A percentile compares a stretch with the other conserved stretches of the same genome.
These are phyloP conservation scores for Nomada ferruginata DNA, from an alignment of 2,888 invertebrate species.

Conservation along the genomic window DNA sequence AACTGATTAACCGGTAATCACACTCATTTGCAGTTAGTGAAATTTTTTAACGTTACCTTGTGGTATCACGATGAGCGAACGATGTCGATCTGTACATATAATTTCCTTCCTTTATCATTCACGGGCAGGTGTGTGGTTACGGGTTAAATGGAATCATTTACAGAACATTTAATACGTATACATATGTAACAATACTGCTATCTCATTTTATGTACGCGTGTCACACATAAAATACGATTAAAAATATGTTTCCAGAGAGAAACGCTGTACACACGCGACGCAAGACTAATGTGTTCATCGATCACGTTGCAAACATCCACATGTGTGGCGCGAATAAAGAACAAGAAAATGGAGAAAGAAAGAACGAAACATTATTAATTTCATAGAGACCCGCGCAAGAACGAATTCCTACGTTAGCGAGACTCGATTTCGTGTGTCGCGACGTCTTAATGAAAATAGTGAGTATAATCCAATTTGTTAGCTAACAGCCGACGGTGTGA, in stretches of 20 bases:
- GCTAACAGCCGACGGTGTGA: conserved; percentile 67
- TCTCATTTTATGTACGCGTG: conserved; percentile 28
- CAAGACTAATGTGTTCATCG: conserved; percentile 58
- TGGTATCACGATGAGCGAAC: not conserved
- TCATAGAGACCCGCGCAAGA: conserved; percentile 53
- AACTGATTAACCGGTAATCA: conserved; percentile 7
- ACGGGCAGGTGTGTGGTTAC: conserved; percentile 2
- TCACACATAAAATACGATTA: not conserved
- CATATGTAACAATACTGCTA: conserved; percentile 23
- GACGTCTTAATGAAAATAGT: conserved; percentile 58
- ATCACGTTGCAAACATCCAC: conserved; percentile 32
- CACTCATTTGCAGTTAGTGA: not conserved
- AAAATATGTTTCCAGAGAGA: not conserved
- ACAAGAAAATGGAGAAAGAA: not conserved
- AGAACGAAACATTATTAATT: conserved; percentile 13
- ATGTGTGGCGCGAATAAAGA: conserved; percentile 22
- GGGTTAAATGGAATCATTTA: conserved; percentile 19
- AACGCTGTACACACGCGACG: conserved; percentile 23
- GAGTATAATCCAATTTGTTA: conserved; percentile 71
- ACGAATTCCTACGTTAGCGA: conserved; percentile 55
- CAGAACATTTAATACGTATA: not conserved
- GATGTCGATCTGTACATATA: conserved; percentile 15
- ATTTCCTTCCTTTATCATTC: conserved; percentile 18
- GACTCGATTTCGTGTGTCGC: conserved; percentile 55
- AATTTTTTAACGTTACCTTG: conserved; percentile 13